phyloP scores from a whole-genome alignment of 2,797 vertebrate genomes.

The Rhinichthys osculus region DNA sequence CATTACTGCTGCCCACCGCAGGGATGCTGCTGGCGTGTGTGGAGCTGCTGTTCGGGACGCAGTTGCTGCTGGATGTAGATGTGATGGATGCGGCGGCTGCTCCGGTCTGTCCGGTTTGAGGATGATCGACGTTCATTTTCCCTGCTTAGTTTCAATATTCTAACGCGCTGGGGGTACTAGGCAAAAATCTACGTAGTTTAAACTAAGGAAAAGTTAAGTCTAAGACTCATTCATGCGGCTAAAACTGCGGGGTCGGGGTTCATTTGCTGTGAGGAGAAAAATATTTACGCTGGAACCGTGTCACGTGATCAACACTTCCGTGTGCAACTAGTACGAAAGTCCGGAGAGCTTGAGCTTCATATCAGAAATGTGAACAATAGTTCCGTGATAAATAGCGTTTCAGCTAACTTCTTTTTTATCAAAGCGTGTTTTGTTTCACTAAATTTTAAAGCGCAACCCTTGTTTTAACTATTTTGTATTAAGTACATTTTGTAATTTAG shows the following conservation, averaged over 20 bases:
- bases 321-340: slow-evolving; percentile 20
- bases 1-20: slow-evolving; percentile 68
- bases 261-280: background rate
- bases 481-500: background rate
- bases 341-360: background rate
- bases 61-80: slow-evolving; percentile 74
- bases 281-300: background rate
- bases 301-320: slow-evolving; percentile 44
- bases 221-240: background rate
- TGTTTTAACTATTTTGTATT: background rate
- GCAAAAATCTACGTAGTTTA: background rate
- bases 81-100: slow-evolving; percentile 70
- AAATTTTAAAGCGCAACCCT: background rate
- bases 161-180: background rate
- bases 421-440: background rate
- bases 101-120: slow-evolving; percentile 73
- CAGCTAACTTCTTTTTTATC: too few species aligned
- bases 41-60: slow-evolving; percentile 73
- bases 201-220: background rate
- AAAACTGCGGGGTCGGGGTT: background rate
- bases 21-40: slow-evolving; percentile 73
- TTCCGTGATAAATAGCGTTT: background rate
- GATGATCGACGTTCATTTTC: slow-evolving; percentile 76
- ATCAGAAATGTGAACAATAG: background rate
- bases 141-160: background rate